A percentile compares a stretch with the other conserved stretches of the same genome.
These are phyloP conservation scores for Dendronephthya gigantea DNA, from an alignment of 64 coral and sea anemone species.

Conservation along the genomic window DNA sequence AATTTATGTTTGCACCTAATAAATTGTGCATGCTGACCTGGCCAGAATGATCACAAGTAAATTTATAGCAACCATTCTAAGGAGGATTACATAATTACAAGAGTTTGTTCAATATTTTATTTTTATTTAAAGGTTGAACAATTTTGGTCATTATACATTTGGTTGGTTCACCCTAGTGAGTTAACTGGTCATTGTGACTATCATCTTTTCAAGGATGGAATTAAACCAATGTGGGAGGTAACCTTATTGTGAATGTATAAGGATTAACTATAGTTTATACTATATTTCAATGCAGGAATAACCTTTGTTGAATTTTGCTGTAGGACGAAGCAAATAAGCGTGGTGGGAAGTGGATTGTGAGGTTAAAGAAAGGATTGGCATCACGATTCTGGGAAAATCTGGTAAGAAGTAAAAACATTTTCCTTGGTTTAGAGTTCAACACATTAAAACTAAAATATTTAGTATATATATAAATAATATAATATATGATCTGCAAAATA, in stretches of 20 bases:
- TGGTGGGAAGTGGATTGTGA: slow-evolving; percentile 98
- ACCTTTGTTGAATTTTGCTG: background rate
- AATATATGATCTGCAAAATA: too few species aligned
- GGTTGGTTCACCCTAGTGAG: slow-evolving; percentile 79
- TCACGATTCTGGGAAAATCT: slow-evolving; percentile 99
- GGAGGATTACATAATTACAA: too few species aligned
- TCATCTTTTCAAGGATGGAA: slow-evolving; percentile 98
- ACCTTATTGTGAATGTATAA: background rate
- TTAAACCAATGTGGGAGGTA: slow-evolving; percentile 99
- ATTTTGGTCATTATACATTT: slow-evolving; percentile 91
- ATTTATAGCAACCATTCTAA: too few species aligned
- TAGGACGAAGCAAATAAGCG: slow-evolving; percentile 96
- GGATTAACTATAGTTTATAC: slow-evolving; percentile 5
- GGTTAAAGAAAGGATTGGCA: slow-evolving; percentile 88
- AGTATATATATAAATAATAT: too few species aligned
- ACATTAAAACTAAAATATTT: too few species aligned
- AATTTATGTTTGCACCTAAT: too few species aligned
- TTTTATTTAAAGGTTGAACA: slow-evolving; percentile 62
- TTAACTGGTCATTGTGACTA: slow-evolving; percentile 92
- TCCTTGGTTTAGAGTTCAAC: too few species aligned
- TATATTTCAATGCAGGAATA: background rate
- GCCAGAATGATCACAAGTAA: too few species aligned
- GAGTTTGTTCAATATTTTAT: too few species aligned
- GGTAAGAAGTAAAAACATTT: slow-evolving; percentile 35
- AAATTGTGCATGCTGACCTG: too few species aligned